Evolutionary conservation across 2,797 vertebrate species (phyloP).

Genomic region (Mormyrus proboscirostris): DNA sequence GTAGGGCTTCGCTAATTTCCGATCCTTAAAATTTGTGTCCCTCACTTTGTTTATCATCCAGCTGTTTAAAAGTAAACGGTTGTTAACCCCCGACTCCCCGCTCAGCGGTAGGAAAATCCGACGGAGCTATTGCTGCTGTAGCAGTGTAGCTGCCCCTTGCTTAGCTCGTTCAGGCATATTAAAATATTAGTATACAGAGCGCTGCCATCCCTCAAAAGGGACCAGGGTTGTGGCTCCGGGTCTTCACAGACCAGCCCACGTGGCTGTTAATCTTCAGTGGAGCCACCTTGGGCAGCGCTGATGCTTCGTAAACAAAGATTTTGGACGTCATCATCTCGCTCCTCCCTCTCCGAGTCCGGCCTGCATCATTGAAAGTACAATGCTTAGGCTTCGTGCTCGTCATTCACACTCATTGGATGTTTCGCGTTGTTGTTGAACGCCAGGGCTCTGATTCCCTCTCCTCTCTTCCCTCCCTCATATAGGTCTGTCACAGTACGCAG

Average conservation of each 20-base stretch:
- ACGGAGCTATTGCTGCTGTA: background rate
- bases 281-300: background rate
- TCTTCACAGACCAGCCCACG: background rate
- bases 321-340: background rate
- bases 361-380: background rate
- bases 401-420: background rate
- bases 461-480: slow-evolving; percentile 16
- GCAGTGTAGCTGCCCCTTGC: background rate
- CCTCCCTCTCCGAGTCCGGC: background rate
- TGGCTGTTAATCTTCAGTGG: background rate
- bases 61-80: background rate
- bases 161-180: background rate
- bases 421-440: background rate
- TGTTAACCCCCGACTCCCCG: background rate
- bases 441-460: background rate
- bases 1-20: background rate
- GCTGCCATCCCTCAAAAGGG: background rate
- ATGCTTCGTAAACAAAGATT: slow-evolving; percentile 4
- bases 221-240: background rate
- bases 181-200: background rate
- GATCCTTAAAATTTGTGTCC: background rate
- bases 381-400: background rate
- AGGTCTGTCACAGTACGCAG: slow-evolving; percentile 90
- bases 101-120: background rate
- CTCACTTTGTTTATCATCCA: slow-evolving; percentile 14